Percentiles rank a stretch among this genome's conserved stretches.
Evolutionary conservation across 2,113 vertebrate genomes (phyloP).

Genomic region (Fregetta grallaria): DNA sequence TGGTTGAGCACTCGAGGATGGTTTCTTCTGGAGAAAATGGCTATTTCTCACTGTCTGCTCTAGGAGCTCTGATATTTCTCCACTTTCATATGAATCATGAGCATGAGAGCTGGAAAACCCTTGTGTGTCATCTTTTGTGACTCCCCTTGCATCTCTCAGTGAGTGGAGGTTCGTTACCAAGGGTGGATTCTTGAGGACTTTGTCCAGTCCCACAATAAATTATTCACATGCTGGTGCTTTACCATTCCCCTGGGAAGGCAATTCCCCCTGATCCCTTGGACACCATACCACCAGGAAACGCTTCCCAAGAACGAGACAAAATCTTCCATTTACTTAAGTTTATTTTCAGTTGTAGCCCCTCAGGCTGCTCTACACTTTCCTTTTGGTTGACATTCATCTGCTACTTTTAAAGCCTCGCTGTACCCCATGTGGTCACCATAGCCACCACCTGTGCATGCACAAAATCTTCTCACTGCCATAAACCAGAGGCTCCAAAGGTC

Average conservation of each 20-base stretch:
- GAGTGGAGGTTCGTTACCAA: background rate
- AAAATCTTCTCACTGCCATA: background rate
- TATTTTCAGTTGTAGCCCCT: background rate
- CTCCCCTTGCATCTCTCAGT: background rate
- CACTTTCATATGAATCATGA: conserved; percentile 39
- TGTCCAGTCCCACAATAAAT: background rate
- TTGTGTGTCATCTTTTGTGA: conserved; percentile 41
- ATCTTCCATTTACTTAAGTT: background rate
- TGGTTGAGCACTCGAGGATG: background rate
- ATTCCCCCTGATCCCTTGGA: background rate
- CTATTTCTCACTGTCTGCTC: conserved; percentile 16
- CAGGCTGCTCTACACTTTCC: background rate
- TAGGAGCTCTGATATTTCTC: conserved; percentile 22
- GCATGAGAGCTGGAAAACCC: background rate
- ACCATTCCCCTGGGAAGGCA: background rate
- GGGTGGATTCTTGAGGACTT: background rate
- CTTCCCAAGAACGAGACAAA: background rate
- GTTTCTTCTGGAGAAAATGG: conserved; percentile 35
- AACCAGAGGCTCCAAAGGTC: conserved; percentile 3
- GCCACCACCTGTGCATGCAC: background rate
- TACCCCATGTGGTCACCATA: background rate
- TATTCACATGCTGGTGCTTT: background rate
- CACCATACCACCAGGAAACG: background rate
- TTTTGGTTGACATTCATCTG: background rate
- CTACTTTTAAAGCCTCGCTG: background rate